Evolutionary conservation across 2,797 vertebrate species (phyloP).

Genomic region (Falco peregrinus): DNA sequence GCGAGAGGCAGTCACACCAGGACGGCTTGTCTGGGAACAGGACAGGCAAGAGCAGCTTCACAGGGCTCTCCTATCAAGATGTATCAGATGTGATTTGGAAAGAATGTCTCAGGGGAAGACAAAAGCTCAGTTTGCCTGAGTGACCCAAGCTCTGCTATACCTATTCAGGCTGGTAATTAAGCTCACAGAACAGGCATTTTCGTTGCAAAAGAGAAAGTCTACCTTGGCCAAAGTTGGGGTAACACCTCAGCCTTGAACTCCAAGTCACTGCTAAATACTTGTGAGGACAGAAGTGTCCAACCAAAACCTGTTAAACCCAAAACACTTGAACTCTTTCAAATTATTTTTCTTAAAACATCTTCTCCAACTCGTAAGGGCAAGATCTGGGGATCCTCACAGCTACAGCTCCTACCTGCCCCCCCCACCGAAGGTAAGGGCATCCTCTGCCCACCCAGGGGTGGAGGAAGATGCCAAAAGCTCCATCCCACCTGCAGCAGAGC

Average conservation of each 20-base stretch:
- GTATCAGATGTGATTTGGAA: neutral
- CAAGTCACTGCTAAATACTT: rapidly evolving
- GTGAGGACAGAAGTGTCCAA: rapidly evolving
- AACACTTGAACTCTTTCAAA: neutral
- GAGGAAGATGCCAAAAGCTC: neutral
- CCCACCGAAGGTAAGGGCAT: neutral
- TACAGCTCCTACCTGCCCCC: neutral
- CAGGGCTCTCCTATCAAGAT: neutral
- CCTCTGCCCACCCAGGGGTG: neutral
- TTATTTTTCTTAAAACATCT: neutral
- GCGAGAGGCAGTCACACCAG: neutral
- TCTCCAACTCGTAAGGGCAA: neutral
- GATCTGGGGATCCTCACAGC: neutral
- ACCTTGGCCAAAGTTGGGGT: neutral
- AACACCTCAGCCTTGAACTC: neutral
- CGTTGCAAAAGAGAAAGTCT: neutral
- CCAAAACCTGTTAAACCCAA: neutral
- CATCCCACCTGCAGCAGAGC: neutral
- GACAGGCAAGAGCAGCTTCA: neutral
- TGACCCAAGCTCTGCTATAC: neutral
- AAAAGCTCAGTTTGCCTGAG: rapidly evolving
- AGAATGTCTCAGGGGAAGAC: rapidly evolving
- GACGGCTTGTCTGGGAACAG: neutral
- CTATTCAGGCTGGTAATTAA: neutral
- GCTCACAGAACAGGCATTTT: neutral